Base-by-base conservation (phyloP, 2,797 vertebrate genomes). In the Pygocentrus nattereri region DNA sequence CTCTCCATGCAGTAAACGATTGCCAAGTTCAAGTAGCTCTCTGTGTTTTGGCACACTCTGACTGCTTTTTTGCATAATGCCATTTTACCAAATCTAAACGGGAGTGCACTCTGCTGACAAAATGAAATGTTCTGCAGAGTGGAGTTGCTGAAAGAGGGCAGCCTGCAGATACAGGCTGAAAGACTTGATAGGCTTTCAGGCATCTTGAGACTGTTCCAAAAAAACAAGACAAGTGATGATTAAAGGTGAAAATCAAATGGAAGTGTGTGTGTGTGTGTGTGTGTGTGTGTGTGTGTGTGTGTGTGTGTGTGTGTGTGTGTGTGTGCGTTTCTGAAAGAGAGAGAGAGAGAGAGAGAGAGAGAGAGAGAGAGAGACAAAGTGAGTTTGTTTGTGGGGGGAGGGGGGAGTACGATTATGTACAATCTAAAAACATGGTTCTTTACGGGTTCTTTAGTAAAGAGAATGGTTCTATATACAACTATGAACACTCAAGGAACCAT, bases 41-140 rank as follows among this genome's bases (percentile, higher is more conserved):
- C 52, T 23, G 47, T 78, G 82, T 74, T 82, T 79, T 81, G 81
- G 71, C 70, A 75, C 74, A 50, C 68, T 56, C 70, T 56, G 75
- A 47, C 76, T 25, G 74, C 34, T 62, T 41, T 78, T 84, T 75
- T 80, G 76, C 84, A 83, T 83, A 85, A 79, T 77, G 81, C 72
- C 74, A 77, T 79, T 81, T 72, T 38, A 72, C 73, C 70, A 79
- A 81, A 85, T 84, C 41, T 65, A 82, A 82, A 82, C n/a, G 70
- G 47, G 80, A 74, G 54, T 71, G 84, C 84, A 84, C 84, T 87
- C 68, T 76, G 54, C 81, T 85, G 79, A 85, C 68, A 74, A 83
- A 85, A 82, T 80, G 71, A 81, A 80, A 72, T 72, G 54, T 76
- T 81, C 65, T 47, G 44, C 2, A 10, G 80, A 68, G 70, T 44